A percentile compares a stretch with the other conserved stretches of the same genome.
phyloP scores from a whole-genome alignment of 2,797 vertebrate genomes.

The Lindbergichthys nudifrons region DNA sequence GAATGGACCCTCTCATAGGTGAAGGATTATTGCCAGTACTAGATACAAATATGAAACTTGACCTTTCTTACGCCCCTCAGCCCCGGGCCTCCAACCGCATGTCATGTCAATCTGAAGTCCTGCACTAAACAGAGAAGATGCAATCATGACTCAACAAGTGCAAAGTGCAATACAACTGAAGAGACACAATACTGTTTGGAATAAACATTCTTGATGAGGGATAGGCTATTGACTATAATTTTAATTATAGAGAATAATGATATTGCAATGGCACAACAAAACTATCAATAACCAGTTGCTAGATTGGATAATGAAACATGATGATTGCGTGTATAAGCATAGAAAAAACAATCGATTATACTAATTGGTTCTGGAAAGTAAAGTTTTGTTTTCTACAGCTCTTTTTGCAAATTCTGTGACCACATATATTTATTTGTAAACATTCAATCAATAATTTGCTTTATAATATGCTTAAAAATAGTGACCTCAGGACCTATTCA shows the following conservation, averaged over 20 bases:
- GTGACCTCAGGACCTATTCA: not conserved
- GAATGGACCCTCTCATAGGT: not conserved
- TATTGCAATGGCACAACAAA: not conserved
- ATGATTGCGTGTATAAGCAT: not conserved
- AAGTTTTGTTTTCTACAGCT: not conserved
- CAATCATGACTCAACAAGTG: not conserved
- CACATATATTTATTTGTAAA: not conserved
- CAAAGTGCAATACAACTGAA: conserved; percentile 15
- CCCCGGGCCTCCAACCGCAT: not conserved
- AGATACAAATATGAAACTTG: conserved; percentile 21
- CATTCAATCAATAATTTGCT: not conserved
- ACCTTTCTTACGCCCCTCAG: not conserved
- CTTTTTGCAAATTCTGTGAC: not conserved
- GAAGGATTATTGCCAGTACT: not conserved
- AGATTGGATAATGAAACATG: not conserved
- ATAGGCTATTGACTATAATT: not conserved
- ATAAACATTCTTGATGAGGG: not conserved
- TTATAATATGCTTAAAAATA: not conserved
- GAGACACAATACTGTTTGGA: not conserved
- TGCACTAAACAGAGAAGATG: not conserved
- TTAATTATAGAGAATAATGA: not conserved
- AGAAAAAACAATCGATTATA: not conserved
- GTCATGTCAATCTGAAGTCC: not conserved
- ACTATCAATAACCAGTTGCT: not conserved
- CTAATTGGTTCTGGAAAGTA: not conserved